These are phyloP conservation scores for Synergus itoensis DNA, from an alignment of 2,888 invertebrate species.

Conservation along the genomic window DNA sequence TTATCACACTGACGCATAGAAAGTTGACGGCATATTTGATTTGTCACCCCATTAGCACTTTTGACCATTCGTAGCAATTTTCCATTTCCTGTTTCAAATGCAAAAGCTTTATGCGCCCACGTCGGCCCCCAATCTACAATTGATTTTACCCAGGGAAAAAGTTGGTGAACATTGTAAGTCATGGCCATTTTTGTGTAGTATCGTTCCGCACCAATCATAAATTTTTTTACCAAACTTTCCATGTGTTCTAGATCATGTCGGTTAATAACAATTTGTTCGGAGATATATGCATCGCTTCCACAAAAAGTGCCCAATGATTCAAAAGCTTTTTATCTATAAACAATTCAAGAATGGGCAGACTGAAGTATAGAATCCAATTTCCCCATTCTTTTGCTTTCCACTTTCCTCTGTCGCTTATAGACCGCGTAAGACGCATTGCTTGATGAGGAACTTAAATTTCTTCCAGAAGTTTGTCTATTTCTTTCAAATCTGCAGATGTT, in stretches of 20 bases:
- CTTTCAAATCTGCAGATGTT: constrained; percentile 5
- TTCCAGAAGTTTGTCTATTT: constrained; percentile 42
- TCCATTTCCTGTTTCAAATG: constrained; percentile 50
- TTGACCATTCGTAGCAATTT: constrained; percentile 37
- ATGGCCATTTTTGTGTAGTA: constrained; percentile 38
- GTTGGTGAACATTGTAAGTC: constrained; percentile 49
- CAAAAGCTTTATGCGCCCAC: constrained; percentile 49
- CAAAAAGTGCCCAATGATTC: constrained; percentile 44
- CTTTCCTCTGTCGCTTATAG: constrained; percentile 38
- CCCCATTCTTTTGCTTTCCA: constrained; percentile 54
- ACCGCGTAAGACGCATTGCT: constrained; percentile 43
- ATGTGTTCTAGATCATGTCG: background rate
- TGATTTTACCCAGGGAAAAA: constrained; percentile 42
- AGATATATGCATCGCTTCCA: constrained; percentile 36
- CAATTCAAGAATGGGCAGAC: constrained; percentile 43
- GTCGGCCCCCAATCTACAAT: constrained; percentile 49
- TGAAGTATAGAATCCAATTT: constrained; percentile 45
- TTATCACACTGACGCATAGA: background rate
- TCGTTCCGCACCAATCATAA: constrained; percentile 39
- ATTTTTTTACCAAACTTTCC: constrained; percentile 27
- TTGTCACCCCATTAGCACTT: constrained; percentile 39
- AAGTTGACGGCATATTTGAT: constrained; percentile 30
- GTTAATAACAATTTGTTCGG: constrained; percentile 35
- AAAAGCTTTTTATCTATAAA: constrained; percentile 46
- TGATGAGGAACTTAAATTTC: constrained; percentile 44